phyloP scores from a whole-genome alignment of 2,797 vertebrate species.

The Cyclura pinguis region DNA sequence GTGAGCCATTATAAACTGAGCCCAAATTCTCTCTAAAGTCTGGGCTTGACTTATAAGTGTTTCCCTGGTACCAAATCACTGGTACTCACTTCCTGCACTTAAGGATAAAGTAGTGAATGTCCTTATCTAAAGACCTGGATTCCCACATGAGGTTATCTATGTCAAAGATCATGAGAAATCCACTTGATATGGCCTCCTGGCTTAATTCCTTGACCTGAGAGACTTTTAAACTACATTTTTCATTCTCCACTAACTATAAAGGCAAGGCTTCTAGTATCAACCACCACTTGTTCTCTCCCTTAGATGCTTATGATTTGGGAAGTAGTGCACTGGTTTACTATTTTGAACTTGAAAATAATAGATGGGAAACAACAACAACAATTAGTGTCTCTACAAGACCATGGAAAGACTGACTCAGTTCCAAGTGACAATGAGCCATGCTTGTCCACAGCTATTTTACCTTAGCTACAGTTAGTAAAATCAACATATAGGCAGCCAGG shows the following conservation, averaged over 20 bases:
- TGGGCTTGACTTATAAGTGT: too few relatives aligned
- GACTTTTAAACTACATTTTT: neutral
- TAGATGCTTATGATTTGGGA: neutral
- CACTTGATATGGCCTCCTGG: neutral
- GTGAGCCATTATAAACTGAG: neutral
- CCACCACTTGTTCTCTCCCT: neutral
- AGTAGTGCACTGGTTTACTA: neutral
- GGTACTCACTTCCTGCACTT: neutral
- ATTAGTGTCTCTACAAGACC: neutral
- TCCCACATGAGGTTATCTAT: neutral
- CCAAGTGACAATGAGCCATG: neutral
- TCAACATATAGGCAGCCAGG: neutral
- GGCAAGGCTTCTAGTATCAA: neutral
- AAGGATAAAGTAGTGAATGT: too few relatives aligned
- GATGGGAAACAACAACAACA: neutral
- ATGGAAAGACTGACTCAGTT: neutral
- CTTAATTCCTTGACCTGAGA: neutral
- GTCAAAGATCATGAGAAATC: neutral
- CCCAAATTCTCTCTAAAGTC: neutral
- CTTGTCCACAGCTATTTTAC: neutral
- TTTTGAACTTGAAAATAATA: neutral
- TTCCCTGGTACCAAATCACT: too few relatives aligned
- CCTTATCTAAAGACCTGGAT: neutral
- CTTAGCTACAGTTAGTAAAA: neutral
- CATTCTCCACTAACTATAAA: neutral